Evolutionary conservation across 92 coral and sea anemone genomes (phyloP).

Genomic region (Plumapathes pennacea): DNA sequence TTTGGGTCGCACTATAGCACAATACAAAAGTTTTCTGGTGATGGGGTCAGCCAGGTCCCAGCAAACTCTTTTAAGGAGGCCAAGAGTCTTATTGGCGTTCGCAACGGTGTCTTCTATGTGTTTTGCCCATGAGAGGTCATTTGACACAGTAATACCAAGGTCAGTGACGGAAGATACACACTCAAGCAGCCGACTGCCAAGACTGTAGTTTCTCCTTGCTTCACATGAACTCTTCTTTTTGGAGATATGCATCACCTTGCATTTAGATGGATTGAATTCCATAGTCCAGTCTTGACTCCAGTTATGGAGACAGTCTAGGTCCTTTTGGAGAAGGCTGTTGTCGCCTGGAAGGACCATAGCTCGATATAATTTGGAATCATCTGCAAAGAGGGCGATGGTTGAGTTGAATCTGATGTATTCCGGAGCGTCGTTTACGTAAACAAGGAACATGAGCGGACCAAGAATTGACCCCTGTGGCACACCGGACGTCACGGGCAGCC

Average conservation of each 20-base stretch:
- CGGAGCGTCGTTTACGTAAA: slow-evolving; percentile 29
- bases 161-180: too few species aligned
- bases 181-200: too few species aligned
- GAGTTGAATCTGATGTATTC: neutral
- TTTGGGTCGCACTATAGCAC: slow-evolving; percentile 27
- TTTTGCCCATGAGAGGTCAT: slow-evolving; percentile 20
- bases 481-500: slow-evolving; percentile 29
- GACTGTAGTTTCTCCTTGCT: slow-evolving; percentile 9
- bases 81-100: slow-evolving; percentile 9
- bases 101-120: slow-evolving; percentile 17
- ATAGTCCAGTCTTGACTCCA: slow-evolving; percentile 36
- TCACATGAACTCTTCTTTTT: slow-evolving; percentile 1
- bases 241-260: slow-evolving; percentile 31
- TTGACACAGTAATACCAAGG: too few species aligned
- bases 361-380: slow-evolving; percentile 38
- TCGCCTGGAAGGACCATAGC: slow-evolving; percentile 1
- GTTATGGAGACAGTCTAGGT: slow-evolving; percentile 21
- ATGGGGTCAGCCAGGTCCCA: slow-evolving; percentile 3
- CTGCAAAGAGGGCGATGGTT: slow-evolving; percentile 22
- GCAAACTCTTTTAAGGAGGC: slow-evolving; percentile 24
- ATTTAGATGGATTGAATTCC: slow-evolving; percentile 29
- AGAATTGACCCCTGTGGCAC: slow-evolving; percentile 34
- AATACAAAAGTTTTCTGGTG: slow-evolving; percentile 37
- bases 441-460: slow-evolving; percentile 23
- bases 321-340: slow-evolving; percentile 8